Conservation (phyloP, 2,113 vertebrate species). For the Rhynchopsitta pachyrhyncha region DNA sequence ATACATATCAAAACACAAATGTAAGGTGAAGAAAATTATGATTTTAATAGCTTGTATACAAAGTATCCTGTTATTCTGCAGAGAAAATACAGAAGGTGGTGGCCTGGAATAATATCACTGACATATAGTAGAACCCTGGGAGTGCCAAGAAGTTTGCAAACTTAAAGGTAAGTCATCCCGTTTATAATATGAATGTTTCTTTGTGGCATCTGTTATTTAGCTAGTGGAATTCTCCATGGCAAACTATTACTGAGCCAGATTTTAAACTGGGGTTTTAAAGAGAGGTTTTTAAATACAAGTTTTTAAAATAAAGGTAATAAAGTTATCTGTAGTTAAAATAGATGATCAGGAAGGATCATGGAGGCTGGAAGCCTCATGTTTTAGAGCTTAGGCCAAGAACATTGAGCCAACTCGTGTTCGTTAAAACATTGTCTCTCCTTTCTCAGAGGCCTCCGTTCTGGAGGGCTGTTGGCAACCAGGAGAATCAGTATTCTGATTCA, state of each 20-base stretch:
- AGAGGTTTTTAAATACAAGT: neutral
- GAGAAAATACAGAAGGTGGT: neutral
- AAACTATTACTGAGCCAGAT: neutral
- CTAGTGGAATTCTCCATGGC: neutral
- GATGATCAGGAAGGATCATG: neutral
- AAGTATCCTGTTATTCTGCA: neutral
- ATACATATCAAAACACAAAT: neutral
- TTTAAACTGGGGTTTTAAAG: neutral
- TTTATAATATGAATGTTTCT: neutral
- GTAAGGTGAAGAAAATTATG: neutral
- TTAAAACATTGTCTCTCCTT: neutral
- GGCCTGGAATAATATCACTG: neutral
- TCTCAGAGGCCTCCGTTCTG: neutral
- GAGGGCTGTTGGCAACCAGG: neutral
- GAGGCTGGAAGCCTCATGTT: neutral
- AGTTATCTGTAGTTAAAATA: neutral
- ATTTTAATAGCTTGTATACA: neutral
- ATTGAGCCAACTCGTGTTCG: neutral
- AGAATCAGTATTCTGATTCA: neutral
- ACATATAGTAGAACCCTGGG: neutral
- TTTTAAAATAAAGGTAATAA: neutral
- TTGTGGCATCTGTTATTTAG: neutral
- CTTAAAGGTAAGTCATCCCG: neutral
- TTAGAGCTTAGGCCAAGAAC: neutral
- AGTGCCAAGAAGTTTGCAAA: neutral